These are phyloP conservation scores for Agrochola litura DNA, from an alignment of 2,888 invertebrate genomes.

Conservation along the genomic window DNA sequence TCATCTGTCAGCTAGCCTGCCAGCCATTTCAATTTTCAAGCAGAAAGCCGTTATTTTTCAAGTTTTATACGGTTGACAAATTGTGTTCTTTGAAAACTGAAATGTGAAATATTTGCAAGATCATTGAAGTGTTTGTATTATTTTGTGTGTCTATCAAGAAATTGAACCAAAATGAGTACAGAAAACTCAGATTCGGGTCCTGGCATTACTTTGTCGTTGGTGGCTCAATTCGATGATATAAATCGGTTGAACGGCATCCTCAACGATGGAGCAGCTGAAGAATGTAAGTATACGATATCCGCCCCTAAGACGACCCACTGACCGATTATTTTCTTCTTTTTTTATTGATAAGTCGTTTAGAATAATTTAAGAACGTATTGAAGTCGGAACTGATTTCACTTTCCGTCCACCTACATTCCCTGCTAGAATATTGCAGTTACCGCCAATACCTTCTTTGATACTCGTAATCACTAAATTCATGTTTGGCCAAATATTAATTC, in stretches of 20 bases:
- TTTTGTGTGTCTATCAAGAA: conserved; percentile 54
- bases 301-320: too few species aligned
- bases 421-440: not conserved
- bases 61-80: conserved; percentile 58
- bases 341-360: not conserved
- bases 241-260: conserved; percentile 92
- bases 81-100: conserved; percentile 54
- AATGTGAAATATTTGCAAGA: conserved; percentile 61
- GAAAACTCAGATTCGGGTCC: conserved; percentile 84
- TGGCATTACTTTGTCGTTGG: conserved; percentile 89
- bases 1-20: conserved; percentile 34
- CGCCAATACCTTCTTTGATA: not conserved
- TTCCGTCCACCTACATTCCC: conserved; percentile 39
- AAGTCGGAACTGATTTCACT: not conserved
- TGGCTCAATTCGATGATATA: conserved; percentile 94
- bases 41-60: conserved; percentile 71
- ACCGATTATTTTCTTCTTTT: not conserved
- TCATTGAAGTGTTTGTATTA: conserved; percentile 37
- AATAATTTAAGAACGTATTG: not conserved
- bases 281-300: conserved; percentile 91
- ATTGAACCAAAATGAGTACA: conserved; percentile 81
- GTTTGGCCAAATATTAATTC: not conserved
- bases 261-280: conserved; percentile 92
- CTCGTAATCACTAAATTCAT: not conserved
- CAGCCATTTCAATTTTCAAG: conserved; percentile 35